Percentiles rank a stretch among this genome's conserved stretches.
Evolutionary conservation across 2,888 invertebrate genomes (phyloP).

Genomic region (Anticlea derivata): DNA sequence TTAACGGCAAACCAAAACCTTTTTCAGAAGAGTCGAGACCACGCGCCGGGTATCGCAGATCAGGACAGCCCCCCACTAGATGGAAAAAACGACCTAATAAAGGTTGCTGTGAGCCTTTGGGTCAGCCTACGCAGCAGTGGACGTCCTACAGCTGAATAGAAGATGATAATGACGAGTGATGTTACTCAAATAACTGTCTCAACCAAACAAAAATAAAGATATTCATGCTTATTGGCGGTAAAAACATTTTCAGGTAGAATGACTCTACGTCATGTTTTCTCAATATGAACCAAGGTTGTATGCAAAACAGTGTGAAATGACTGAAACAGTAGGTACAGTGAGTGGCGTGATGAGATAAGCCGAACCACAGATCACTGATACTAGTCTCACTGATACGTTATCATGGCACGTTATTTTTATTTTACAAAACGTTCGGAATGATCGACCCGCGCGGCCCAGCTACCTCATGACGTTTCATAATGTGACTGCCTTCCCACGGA

Average conservation of each 20-base stretch:
- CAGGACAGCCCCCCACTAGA: no score
- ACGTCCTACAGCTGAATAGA: no score
- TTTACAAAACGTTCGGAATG: conserved; percentile 45
- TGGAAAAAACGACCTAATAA: no score
- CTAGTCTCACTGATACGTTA: conserved; percentile 58
- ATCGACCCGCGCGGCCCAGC: conserved; percentile 20
- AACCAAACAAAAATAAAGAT: not conserved
- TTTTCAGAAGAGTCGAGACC: no score
- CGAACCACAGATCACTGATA: conserved; percentile 54
- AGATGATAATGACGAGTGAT: no score
- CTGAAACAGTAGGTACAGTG: conserved; percentile 39
- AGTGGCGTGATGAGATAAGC: conserved; percentile 59
- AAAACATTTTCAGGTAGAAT: conserved; percentile 5
- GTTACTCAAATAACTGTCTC: no score
- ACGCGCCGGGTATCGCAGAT: no score
- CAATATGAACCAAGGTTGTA: conserved; percentile 41
- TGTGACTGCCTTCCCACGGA: conserved; percentile 35
- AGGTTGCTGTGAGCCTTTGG: no score
- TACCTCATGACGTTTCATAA: conserved; percentile 31
- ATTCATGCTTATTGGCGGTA: not conserved
- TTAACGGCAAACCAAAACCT: no score
- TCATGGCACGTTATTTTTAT: conserved; percentile 57
- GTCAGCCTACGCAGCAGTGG: no score
- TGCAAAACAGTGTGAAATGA: conserved; percentile 43
- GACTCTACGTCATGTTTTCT: conserved; percentile 10